phyloP scores from a whole-genome alignment of 2,113 vertebrate genomes.

The Ptychochromis oligacanthus region DNA sequence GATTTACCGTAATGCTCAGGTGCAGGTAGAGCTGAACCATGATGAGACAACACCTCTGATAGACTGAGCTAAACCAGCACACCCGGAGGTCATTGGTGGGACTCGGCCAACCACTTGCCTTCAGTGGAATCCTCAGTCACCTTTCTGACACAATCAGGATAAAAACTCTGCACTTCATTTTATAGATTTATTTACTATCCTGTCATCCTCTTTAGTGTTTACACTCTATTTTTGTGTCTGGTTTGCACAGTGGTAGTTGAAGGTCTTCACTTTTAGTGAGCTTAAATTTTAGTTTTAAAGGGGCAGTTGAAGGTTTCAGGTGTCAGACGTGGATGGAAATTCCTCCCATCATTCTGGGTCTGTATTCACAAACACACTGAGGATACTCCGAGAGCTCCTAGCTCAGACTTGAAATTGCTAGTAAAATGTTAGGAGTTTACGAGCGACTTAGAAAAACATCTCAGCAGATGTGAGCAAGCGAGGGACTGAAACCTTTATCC shows the following conservation, averaged over 20 bases:
- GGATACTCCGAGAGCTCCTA: neutral
- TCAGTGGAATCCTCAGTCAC: conserved; percentile 6
- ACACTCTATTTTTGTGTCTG: conserved; percentile 2
- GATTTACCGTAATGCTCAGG: conserved; percentile 61
- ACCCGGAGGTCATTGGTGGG: neutral
- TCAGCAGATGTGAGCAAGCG: neutral
- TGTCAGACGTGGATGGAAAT: neutral
- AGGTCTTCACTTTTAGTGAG: neutral
- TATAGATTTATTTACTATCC: conserved; percentile 53
- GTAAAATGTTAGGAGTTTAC: neutral
- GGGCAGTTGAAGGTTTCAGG: neutral
- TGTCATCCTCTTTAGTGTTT: conserved; percentile 20
- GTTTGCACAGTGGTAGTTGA: neutral
- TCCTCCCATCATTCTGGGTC: neutral
- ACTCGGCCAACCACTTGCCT: neutral
- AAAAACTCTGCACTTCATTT: neutral
- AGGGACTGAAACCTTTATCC: neutral
- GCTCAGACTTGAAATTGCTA: neutral
- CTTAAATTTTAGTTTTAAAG: conserved; percentile 10
- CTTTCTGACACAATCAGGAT: conserved; percentile 1
- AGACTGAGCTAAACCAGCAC: conserved; percentile 20
- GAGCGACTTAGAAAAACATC: neutral
- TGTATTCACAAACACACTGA: too few species aligned
- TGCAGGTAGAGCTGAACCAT: neutral
- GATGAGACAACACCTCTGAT: conserved; percentile 72